phyloP scores from a whole-genome alignment of 2,888 invertebrate species.

The Notocelia uddmanniana region DNA sequence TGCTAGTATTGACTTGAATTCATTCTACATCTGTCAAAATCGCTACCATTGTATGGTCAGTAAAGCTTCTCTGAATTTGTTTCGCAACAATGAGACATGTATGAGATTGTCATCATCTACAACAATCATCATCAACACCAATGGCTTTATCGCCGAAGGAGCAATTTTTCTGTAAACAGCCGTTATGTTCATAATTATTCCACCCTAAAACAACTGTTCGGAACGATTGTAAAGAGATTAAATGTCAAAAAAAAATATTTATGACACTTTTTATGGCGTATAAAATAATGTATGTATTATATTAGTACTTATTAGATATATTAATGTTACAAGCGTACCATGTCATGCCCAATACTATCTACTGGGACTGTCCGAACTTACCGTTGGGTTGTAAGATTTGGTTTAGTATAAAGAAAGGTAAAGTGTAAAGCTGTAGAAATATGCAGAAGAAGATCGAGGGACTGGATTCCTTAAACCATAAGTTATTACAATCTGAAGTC shows the following conservation, averaged over 20 bases:
- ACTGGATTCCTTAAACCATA: constrained; percentile 85
- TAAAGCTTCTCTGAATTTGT: background rate
- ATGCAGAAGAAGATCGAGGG: constrained; percentile 80
- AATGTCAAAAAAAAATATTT: background rate
- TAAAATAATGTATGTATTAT: no score
- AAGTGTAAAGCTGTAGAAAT: constrained; percentile 53
- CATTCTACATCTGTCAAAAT: no score
- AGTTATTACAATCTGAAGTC: constrained; percentile 85
- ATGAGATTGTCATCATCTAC: background rate
- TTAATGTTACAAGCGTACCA: constrained; percentile 21
- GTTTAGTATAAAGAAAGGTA: constrained; percentile 58
- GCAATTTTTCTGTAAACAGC: background rate
- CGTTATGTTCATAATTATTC: background rate
- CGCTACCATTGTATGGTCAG: no score
- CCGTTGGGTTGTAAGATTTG: constrained; percentile 44
- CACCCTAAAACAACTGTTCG: background rate
- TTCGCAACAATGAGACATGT: background rate
- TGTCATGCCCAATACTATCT: constrained; percentile 42
- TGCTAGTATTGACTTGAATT: no score
- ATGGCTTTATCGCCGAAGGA: no score
- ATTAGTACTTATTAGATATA: background rate
- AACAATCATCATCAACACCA: no score
- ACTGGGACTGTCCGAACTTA: constrained; percentile 39
- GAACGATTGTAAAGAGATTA: background rate
- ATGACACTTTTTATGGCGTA: background rate